A percentile compares a stretch with the other conserved stretches of the same genome.
These are phyloP conservation scores for Ophioderma brevispina DNA, from an alignment of 35 echinoderm and acorn worm species.

Conservation along the genomic window DNA sequence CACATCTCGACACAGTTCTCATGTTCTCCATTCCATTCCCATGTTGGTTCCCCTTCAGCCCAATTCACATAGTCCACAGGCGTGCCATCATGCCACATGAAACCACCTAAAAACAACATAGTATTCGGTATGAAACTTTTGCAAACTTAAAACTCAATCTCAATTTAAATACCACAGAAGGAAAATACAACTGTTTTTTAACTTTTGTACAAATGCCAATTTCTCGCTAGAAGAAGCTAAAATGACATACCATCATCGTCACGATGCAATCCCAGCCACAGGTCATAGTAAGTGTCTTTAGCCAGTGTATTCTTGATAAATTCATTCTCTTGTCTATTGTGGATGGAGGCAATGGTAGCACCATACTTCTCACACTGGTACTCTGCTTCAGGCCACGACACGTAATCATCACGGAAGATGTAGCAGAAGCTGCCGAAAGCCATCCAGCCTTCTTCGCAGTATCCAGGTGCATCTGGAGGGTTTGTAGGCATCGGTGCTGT, in stretches of 20 bases:
- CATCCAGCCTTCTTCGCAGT: slow-evolving; percentile 53
- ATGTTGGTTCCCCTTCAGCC: slow-evolving; percentile 57
- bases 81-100: slow-evolving; percentile 67
- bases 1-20: slow-evolving; percentile 87
- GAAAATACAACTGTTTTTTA: too few relatives aligned
- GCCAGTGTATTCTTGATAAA: slow-evolving; percentile 7
- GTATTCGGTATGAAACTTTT: too few relatives aligned
- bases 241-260: background rate
- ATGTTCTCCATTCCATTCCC: background rate
- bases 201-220: too few relatives aligned
- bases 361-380: slow-evolving; percentile 55
- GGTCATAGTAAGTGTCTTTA: background rate
- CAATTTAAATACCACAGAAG: too few relatives aligned
- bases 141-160: too few relatives aligned
- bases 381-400: slow-evolving; percentile 56
- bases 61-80: slow-evolving; percentile 88
- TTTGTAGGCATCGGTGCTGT: slow-evolving; percentile 67
- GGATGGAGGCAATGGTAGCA: slow-evolving; percentile 66
- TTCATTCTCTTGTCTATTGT: slow-evolving; percentile 67
- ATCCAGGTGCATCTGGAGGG: slow-evolving; percentile 63
- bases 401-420: slow-evolving; percentile 16
- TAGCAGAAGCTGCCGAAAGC: slow-evolving; percentile 79
- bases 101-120: slow-evolving; percentile 67
- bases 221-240: too few relatives aligned
- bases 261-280: slow-evolving; percentile 40